Evolutionary conservation across 53 echinoderm and acorn worm genomes (phyloP).

Genomic region (Holothuria scabra): DNA sequence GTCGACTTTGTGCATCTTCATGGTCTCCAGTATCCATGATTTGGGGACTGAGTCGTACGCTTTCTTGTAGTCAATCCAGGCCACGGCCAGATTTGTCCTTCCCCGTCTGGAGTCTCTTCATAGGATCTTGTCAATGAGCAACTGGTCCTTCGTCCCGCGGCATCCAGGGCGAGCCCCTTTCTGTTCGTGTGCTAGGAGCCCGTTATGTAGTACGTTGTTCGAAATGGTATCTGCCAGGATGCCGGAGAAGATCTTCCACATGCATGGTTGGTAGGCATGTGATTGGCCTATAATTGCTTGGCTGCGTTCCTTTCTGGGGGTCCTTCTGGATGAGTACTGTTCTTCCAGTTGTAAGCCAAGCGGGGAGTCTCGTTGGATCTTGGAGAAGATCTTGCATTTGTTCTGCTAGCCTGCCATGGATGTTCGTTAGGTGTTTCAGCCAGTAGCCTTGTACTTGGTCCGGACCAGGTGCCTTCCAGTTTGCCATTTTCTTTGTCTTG

Average conservation of each 20-base stretch:
- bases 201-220: no score
- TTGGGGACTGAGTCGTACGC: no score
- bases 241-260: background rate
- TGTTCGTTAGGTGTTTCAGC: conserved; percentile 9
- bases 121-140: background rate
- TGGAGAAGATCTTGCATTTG: no score
- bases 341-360: no score
- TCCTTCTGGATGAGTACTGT: no score
- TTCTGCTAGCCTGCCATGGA: no score
- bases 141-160: background rate
- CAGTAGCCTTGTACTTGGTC: background rate
- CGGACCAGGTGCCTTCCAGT: no score
- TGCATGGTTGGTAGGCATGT: background rate
- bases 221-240: background rate
- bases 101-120: background rate
- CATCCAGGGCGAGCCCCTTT: background rate
- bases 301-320: no score
- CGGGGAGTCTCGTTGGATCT: no score
- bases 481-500: conserved; percentile 3
- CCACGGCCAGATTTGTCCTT: background rate
- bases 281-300: no score
- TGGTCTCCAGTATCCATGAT: no score
- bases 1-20: background rate
- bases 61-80: background rate
- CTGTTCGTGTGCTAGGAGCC: background rate